These are phyloP conservation scores for Spodoptera picta DNA, from an alignment of 2,888 invertebrate genomes.

Conservation along the genomic window DNA sequence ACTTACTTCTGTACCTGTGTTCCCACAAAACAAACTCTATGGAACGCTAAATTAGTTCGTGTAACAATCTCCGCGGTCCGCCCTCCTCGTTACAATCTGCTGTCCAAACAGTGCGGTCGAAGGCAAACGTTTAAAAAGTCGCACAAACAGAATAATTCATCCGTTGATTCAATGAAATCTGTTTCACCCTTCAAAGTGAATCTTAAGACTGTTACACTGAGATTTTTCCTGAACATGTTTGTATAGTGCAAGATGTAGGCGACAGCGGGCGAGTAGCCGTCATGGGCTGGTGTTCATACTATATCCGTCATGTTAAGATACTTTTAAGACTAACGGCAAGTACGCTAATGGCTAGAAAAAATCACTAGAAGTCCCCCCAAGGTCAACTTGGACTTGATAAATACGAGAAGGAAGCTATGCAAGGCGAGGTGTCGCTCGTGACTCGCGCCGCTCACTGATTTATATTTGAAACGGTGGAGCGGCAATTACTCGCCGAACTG, in stretches of 20 bases:
- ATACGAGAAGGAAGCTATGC: background rate
- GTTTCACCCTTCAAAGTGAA: conserved; percentile 75
- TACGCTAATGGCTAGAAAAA: too few relatives aligned
- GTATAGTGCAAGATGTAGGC: conserved; percentile 43
- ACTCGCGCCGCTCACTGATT: conserved; percentile 64
- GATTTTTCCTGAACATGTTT: conserved; percentile 75
- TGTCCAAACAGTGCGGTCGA: conserved; percentile 64
- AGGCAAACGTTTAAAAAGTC: conserved; percentile 74
- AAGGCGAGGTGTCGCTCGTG: conserved; percentile 30
- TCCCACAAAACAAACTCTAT: background rate
- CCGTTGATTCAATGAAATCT: conserved; percentile 75
- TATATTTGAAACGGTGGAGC: conserved; percentile 76
- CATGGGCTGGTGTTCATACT: too few relatives aligned
- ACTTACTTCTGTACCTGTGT: conserved; percentile 8
- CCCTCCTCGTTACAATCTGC: conserved; percentile 22
- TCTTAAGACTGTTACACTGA: conserved; percentile 68
- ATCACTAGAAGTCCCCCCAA: background rate
- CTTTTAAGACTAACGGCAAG: too few relatives aligned
- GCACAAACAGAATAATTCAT: conserved; percentile 86
- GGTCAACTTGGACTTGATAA: background rate
- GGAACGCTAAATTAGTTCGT: conserved; percentile 5
- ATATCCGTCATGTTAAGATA: too few relatives aligned
- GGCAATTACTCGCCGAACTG: conserved; percentile 84
- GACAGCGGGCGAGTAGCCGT: conserved; percentile 20
- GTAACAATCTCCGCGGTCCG: background rate